phyloP scores from a whole-genome alignment of 2,113 vertebrate genomes.

The Cynopterus brachyotis region DNA sequence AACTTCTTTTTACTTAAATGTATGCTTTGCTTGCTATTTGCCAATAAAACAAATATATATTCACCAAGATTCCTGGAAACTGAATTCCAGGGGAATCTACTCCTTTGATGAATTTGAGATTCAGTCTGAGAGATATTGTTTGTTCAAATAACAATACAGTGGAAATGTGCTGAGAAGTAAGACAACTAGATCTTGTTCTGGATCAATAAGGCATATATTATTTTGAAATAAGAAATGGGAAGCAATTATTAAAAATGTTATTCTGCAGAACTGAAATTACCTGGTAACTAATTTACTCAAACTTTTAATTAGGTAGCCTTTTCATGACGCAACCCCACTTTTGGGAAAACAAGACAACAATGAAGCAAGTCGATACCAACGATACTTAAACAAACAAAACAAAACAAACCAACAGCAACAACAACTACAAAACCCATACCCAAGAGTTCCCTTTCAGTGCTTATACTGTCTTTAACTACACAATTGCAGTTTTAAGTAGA shows the following conservation, averaged over 20 bases:
- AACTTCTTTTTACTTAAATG: not conserved
- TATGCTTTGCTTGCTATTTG: constrained; percentile 1
- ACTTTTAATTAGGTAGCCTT: not conserved
- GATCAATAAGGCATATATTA: constrained; percentile 3
- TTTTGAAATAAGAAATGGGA: constrained; percentile 27
- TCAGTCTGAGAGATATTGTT: constrained; percentile 22
- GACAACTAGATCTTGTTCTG: not conserved
- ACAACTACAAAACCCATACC: not conserved
- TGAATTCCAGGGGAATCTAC: not conserved
- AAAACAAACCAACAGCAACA: not conserved
- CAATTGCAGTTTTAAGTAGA: not conserved
- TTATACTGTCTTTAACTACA: not conserved
- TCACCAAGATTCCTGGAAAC: not conserved
- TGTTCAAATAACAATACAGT: not conserved
- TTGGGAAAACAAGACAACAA: not conserved
- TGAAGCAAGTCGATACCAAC: not conserved
- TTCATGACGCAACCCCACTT: not conserved
- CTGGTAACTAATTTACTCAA: constrained; percentile 9
- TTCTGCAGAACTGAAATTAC: constrained; percentile 1
- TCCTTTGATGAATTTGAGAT: not conserved
- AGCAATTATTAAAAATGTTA: constrained; percentile 47
- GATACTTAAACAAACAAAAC: not conserved
- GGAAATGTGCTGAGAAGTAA: not conserved
- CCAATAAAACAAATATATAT: not conserved
- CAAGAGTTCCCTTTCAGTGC: not conserved